Conservation (phyloP, 2,888 invertebrate species). For the Nipponacmea schrenckii region DNA sequence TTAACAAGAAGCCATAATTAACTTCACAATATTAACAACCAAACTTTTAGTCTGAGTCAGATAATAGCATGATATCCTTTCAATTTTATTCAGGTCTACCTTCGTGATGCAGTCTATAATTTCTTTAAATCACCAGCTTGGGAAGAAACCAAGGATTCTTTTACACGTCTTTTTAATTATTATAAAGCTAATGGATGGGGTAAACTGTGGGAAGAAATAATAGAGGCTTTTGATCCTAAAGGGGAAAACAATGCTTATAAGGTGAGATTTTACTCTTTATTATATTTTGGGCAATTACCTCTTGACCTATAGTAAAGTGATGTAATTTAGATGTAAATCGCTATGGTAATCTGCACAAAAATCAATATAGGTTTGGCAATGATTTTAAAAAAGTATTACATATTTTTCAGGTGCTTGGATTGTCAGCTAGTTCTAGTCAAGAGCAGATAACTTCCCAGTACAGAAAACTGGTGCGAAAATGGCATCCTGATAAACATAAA, state of each 20-base stretch:
- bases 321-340: neutral
- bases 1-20: too few relatives aligned
- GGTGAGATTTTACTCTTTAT: constrained; percentile 41
- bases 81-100: constrained; percentile 29
- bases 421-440: constrained; percentile 84
- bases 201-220: constrained; percentile 86
- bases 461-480: constrained; percentile 83
- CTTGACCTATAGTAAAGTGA: neutral
- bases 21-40: too few relatives aligned
- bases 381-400: too few relatives aligned
- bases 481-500: constrained; percentile 92
- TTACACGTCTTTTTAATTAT: constrained; percentile 81
- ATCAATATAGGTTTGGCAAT: too few relatives aligned
- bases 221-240: constrained; percentile 87
- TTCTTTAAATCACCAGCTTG: constrained; percentile 82
- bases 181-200: constrained; percentile 88
- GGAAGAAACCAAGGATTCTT: constrained; percentile 76
- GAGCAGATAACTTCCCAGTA: constrained; percentile 84
- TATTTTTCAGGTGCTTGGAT: constrained; percentile 76
- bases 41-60: too few relatives aligned
- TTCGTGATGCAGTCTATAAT: constrained; percentile 85
- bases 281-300: neutral
- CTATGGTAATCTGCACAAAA: too few relatives aligned
- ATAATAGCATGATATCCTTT: too few relatives aligned
- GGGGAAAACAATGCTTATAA: constrained; percentile 85